Evolutionary conservation across 2,113 vertebrate genomes (phyloP).

Genomic region (Seriola rivoliana): DNA sequence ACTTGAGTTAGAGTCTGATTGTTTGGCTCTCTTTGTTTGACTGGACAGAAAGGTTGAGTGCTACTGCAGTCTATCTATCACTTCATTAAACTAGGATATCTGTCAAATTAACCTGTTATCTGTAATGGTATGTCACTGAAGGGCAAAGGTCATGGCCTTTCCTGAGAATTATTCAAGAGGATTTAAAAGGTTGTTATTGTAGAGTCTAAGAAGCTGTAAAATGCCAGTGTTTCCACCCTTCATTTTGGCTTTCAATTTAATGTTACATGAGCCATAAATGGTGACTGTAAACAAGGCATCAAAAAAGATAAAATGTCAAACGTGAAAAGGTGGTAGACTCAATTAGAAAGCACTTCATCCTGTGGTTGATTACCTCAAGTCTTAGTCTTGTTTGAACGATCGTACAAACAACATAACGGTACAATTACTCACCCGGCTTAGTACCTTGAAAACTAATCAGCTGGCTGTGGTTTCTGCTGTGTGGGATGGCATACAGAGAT

Average conservation of each 20-base stretch:
- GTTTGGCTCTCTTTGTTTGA: constrained; percentile 26
- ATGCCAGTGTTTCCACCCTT: not conserved
- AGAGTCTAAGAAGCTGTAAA: not conserved
- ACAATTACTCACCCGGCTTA: constrained; percentile 50
- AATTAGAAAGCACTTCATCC: constrained; percentile 1
- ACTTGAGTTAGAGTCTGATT: constrained; percentile 6
- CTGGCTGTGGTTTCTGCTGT: constrained; percentile 20
- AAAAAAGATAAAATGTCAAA: constrained; percentile 4
- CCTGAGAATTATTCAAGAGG: not conserved
- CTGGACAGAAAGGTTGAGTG: not conserved
- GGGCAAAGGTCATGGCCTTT: constrained; percentile 15
- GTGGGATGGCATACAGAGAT: constrained; percentile 22
- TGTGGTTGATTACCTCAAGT: constrained; percentile 27
- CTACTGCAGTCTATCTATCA: not conserved
- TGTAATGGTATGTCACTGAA: not conserved
- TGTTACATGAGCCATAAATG: not conserved
- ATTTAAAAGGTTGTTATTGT: not conserved
- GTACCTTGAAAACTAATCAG: constrained; percentile 60
- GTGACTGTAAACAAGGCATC: not conserved
- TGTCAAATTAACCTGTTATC: not conserved
- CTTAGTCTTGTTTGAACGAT: constrained; percentile 52
- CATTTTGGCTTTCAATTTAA: not conserved
- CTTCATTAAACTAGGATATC: constrained; percentile 14
- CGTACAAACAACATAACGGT: constrained; percentile 56
- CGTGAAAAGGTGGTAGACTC: not conserved